Conservation (phyloP, 1,140 invertebrate species). For the Zaprionus ghesquierei region DNA sequence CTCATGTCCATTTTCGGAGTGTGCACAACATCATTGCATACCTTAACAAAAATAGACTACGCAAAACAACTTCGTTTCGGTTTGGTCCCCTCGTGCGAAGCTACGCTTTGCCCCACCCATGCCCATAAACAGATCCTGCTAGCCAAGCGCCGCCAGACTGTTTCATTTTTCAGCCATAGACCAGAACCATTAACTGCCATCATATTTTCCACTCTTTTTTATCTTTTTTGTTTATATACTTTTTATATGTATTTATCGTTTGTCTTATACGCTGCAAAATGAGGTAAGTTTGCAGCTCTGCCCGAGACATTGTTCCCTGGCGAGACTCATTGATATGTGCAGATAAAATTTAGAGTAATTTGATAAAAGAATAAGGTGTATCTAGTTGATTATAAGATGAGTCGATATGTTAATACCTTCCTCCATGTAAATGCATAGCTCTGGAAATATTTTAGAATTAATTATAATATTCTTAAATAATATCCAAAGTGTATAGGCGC, state of each 20-base stretch:
- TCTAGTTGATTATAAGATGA: too few relatives aligned
- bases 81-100: background rate
- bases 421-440: too few relatives aligned
- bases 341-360: too few relatives aligned
- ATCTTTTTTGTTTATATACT: constrained; percentile 14
- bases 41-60: background rate
- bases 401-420: too few relatives aligned
- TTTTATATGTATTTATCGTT: constrained; percentile 49
- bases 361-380: too few relatives aligned
- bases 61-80: background rate
- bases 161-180: constrained; percentile 6
- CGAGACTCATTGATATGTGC: too few relatives aligned
- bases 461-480: background rate
- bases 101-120: constrained; percentile 5
- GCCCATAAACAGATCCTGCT: constrained; percentile 7
- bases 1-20: constrained; percentile 3
- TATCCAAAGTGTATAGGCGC: background rate
- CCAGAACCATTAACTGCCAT: constrained; percentile 36
- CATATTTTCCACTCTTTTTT: background rate
- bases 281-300: constrained; percentile 29
- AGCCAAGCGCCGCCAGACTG: too few relatives aligned
- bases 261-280: constrained; percentile 46
- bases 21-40: background rate
- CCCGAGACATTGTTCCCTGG: too few relatives aligned
- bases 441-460: too few relatives aligned